A percentile compares a stretch with the other conserved stretches of the same genome.
Conservation (phyloP, 1,140 invertebrate species). For the Armadillidium nasatum region DNA sequence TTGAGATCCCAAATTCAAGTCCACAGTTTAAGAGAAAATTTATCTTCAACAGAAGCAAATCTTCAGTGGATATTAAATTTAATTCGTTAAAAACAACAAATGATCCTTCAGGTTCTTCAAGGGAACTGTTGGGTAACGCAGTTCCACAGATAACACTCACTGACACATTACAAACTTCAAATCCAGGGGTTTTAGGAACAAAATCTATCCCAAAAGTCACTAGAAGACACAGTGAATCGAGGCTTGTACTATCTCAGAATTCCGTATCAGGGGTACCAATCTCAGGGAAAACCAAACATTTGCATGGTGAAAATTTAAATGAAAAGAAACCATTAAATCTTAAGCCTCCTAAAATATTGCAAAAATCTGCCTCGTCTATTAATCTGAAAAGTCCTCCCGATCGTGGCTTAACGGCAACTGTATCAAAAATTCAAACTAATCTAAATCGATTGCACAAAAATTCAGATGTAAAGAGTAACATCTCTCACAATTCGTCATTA, state of each 20-base stretch:
- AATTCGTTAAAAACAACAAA: neutral
- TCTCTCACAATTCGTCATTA: too few relatives aligned
- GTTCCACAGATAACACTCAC: too few relatives aligned
- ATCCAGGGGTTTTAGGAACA: neutral
- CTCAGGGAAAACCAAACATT: neutral
- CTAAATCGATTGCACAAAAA: neutral
- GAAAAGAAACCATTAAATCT: neutral
- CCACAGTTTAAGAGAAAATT: neutral
- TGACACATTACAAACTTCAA: neutral
- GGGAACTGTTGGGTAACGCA: too few relatives aligned
- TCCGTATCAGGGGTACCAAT: neutral
- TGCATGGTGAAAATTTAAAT: neutral
- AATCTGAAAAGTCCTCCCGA: slow-evolving; percentile 19
- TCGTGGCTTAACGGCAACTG: neutral
- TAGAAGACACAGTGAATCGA: slow-evolving; percentile 4
- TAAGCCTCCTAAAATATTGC: neutral
- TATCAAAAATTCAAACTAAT: neutral
- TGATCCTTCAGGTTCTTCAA: too few relatives aligned
- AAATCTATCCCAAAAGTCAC: neutral
- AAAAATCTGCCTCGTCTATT: slow-evolving; percentile 24
- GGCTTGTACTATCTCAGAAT: neutral
- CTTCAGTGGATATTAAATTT: neutral
- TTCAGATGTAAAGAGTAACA: neutral
- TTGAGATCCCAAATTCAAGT: neutral
- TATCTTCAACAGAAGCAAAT: neutral